These are phyloP conservation scores for Polydrusus cervinus DNA, from an alignment of 2,888 invertebrate species.

Conservation along the genomic window DNA sequence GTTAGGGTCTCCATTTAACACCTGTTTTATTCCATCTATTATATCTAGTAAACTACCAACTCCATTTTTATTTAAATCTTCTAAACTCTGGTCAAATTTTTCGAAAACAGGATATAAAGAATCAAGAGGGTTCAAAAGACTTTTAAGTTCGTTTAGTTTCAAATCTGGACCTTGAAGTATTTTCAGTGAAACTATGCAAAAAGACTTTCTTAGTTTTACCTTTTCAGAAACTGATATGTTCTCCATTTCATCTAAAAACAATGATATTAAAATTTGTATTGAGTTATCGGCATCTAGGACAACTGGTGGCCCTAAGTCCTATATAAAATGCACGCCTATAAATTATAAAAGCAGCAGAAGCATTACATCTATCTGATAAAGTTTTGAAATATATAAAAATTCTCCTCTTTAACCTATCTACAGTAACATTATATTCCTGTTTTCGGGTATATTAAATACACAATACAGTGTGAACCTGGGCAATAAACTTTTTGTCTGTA, in stretches of 20 bases:
- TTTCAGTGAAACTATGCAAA: constrained; percentile 86
- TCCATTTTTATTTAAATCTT: constrained; percentile 75
- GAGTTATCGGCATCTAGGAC: too few relatives aligned
- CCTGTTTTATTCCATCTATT: constrained; percentile 64
- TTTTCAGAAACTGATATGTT: constrained; percentile 55
- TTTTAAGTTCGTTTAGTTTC: constrained; percentile 80
- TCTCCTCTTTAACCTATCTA: too few relatives aligned
- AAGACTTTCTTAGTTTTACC: constrained; percentile 79
- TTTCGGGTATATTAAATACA: too few relatives aligned
- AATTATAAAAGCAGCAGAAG: too few relatives aligned
- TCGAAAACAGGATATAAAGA: constrained; percentile 32
- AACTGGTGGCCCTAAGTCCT: too few relatives aligned
- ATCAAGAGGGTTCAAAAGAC: constrained; percentile 64
- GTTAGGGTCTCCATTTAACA: constrained; percentile 58
- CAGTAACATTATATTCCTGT: too few relatives aligned
- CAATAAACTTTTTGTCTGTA: too few relatives aligned
- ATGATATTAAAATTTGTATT: too few relatives aligned
- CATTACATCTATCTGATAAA: too few relatives aligned
- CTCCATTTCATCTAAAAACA: constrained; percentile 73
- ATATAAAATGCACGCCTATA: too few relatives aligned
- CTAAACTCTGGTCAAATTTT: constrained; percentile 75
- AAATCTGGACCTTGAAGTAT: constrained; percentile 89
- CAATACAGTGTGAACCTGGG: too few relatives aligned
- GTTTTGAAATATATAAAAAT: too few relatives aligned
- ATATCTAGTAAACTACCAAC: constrained; percentile 68